Evolutionary conservation across 2,797 vertebrate genomes (phyloP), one percentile per base, ranked within the genome.

Genomic region (Etheostoma nigrum): DNA sequence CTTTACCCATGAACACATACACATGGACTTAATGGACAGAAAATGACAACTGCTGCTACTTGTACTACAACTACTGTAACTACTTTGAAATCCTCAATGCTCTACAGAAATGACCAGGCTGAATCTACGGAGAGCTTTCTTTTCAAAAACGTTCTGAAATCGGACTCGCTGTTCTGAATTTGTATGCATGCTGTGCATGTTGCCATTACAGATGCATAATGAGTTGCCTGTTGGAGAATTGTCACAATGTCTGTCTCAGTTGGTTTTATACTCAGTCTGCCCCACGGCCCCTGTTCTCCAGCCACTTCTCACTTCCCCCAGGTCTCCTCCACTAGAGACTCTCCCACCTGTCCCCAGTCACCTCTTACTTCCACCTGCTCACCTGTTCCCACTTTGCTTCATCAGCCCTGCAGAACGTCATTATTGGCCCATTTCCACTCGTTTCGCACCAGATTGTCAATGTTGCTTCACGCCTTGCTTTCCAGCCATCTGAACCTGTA

Each of bases 131-230:
- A 61, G 48, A 75, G 18, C 23, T 59, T 42, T 23, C 8, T 2
- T 64, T 40, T 16, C 27, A 6, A 40, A 36, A 12, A 59, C 33
- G 33, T 6, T 9, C 3, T 15, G 12, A 42, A 15, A 19, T 33
- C 0, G 0, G 40, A 69, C 3, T 49, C 11, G 2, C 9, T 63
- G 58, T 40, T 60, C 16, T 36, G 42, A n/a, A 47, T 18, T 40
- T 36, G 6, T 4, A 12, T 48, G 19, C 40, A 44, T 25, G 61
- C 64, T 48, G 71, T 55, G 45, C 19, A 69, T 48, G 12, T 19
- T 19, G 19, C 47, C 42, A 72, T 82, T 27, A 59, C 54, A 40
- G 60, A 18, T 54, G 51, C 59, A 58, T 67, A 36, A 78, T 57
- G 36, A 55, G 58, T 54, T 48, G 54, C 78, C 57, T 47, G 62